Conservation (phyloP, 2,797 vertebrate genomes). For the Lagocephalus sceleratus region DNA sequence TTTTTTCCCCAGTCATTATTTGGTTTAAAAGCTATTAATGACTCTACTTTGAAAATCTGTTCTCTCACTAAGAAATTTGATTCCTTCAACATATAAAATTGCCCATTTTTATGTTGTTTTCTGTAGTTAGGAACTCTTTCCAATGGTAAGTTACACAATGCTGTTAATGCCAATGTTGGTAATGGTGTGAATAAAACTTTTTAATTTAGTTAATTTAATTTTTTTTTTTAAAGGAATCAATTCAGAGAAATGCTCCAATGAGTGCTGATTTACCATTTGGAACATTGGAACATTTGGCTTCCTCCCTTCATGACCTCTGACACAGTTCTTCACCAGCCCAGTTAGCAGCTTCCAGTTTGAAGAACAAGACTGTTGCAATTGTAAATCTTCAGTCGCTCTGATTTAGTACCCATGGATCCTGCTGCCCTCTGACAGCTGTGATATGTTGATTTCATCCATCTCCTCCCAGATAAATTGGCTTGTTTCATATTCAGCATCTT, state of each 20-base stretch:
- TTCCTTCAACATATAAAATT: too few relatives aligned
- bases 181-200: too few relatives aligned
- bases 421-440: conserved; percentile 47
- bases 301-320: conserved; percentile 15
- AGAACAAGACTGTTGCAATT: conserved; percentile 48
- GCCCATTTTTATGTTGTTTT: too few relatives aligned
- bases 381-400: conserved; percentile 63
- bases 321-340: conserved; percentile 20
- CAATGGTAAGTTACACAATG: background rate
- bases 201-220: too few relatives aligned
- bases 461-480: conserved; percentile 42
- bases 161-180: background rate
- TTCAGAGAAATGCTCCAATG: too few relatives aligned
- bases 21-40: background rate
- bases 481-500: conserved; percentile 41
- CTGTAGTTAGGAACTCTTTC: too few relatives aligned
- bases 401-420: conserved; percentile 63
- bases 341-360: conserved; percentile 35
- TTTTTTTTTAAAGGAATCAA: background rate
- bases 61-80: too few relatives aligned
- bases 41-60: too few relatives aligned
- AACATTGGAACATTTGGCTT: background rate
- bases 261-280: too few relatives aligned
- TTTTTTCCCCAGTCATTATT: conserved; percentile 3
- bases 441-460: conserved; percentile 68